phyloP scores from a whole-genome alignment of 2,113 vertebrate genomes.

The Psilopsiagon aurifrons region DNA sequence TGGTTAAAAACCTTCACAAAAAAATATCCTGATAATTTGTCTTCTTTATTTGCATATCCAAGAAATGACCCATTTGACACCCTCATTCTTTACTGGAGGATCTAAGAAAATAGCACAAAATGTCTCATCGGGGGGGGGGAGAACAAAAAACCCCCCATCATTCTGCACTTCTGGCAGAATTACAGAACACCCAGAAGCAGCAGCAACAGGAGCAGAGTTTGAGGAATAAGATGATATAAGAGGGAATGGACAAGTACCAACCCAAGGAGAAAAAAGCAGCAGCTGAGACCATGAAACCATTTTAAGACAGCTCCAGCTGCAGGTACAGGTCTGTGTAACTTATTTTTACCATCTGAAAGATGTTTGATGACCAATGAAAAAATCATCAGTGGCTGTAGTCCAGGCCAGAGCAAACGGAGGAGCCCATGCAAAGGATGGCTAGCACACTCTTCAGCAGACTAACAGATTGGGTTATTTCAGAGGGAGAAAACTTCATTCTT shows the following conservation, averaged over 20 bases:
- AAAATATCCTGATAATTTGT: accelerated
- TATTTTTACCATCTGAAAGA: neutral
- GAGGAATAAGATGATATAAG: neutral
- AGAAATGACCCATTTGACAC: neutral
- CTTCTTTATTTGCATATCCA: neutral
- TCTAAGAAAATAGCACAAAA: neutral
- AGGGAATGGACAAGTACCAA: neutral
- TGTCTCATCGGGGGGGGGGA: accelerated
- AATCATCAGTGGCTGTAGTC: neutral
- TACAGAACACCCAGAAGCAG: neutral
- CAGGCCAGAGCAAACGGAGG: neutral
- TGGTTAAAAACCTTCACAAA: neutral
- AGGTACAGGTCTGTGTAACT: neutral
- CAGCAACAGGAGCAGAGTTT: neutral
- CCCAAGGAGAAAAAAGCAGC: neutral
- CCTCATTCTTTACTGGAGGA: neutral
- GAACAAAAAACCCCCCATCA: accelerated
- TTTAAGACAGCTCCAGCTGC: neutral
- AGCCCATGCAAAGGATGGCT: neutral
- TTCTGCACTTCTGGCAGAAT: neutral
- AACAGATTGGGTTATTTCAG: neutral
- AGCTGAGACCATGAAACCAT: neutral
- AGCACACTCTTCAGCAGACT: neutral
- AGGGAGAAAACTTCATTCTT: neutral
- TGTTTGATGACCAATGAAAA: neutral